Conservation (phyloP, 2,888 invertebrate species). For the Priapulus caudatus region DNA sequence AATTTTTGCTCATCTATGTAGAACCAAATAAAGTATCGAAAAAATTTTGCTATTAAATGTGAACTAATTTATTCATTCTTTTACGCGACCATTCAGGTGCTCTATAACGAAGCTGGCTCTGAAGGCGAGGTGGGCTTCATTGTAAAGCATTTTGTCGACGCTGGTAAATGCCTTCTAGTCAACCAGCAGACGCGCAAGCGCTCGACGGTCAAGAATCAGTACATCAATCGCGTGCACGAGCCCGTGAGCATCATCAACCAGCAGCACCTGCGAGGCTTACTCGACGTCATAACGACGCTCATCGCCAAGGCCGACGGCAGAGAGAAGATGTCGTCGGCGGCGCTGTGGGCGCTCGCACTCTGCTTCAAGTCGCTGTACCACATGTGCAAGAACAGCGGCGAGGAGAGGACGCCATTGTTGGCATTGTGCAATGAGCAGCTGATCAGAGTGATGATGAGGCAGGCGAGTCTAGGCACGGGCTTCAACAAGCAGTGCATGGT, state of each 20-base stretch:
- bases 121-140: slow-evolving; percentile 33
- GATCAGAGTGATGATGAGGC: slow-evolving; percentile 32
- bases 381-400: not conserved
- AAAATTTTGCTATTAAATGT: too few relatives aligned
- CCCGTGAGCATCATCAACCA: slow-evolving; percentile 28
- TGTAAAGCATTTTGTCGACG: slow-evolving; percentile 36
- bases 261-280: slow-evolving; percentile 30
- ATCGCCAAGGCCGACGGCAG: slow-evolving; percentile 17
- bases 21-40: too few relatives aligned
- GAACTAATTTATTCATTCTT: too few relatives aligned
- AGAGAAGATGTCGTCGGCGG: slow-evolving; percentile 10
- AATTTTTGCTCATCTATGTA: too few relatives aligned
- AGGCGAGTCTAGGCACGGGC: slow-evolving; percentile 34
- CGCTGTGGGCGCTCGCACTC: not conserved
- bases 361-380: not conserved
- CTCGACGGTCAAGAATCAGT: slow-evolving; percentile 31
- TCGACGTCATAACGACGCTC: slow-evolving; percentile 25
- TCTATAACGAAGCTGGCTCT: slow-evolving; percentile 28
- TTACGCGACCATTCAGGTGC: slow-evolving; percentile 32
- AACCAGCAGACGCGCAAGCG: slow-evolving; percentile 32
- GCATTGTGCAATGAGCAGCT: slow-evolving; percentile 29
- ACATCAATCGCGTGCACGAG: slow-evolving; percentile 28
- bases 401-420: too few relatives aligned
- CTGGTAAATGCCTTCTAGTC: slow-evolving; percentile 31
- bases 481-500: slow-evolving; percentile 36